These are phyloP conservation scores for Sesia bembeciformis DNA, from an alignment of 2,888 invertebrate species.

Conservation along the genomic window DNA sequence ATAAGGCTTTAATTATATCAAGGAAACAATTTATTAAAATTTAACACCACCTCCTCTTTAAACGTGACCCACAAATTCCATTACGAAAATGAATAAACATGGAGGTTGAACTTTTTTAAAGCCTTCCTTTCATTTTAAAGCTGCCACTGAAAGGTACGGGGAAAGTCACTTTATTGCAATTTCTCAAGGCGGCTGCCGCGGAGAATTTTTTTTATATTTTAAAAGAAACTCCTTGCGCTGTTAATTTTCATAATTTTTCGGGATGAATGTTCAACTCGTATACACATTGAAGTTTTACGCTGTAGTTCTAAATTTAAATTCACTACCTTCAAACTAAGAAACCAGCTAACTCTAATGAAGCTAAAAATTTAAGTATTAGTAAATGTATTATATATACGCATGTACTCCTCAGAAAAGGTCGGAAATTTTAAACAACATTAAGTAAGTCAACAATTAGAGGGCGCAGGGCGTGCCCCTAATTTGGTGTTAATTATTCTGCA, in stretches of 20 bases:
- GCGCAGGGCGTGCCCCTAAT: conserved; percentile 31
- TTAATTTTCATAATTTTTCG: not conserved
- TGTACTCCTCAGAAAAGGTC: conserved; percentile 5
- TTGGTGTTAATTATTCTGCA: conserved; percentile 56
- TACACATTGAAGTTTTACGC: too few relatives aligned
- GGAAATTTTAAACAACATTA: conserved; percentile 47
- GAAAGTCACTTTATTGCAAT: conserved; percentile 18
- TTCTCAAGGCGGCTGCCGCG: conserved; percentile 13
- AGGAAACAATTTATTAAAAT: conserved; percentile 10
- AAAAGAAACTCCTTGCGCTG: not conserved
- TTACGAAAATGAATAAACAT: conserved; percentile 41
- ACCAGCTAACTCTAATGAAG: too few relatives aligned
- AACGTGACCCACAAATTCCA: conserved; percentile 30
- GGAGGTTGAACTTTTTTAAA: conserved; percentile 21
- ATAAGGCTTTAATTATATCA: not conserved
- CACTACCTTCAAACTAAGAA: too few relatives aligned
- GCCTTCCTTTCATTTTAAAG: conserved; percentile 24
- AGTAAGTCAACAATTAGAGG: conserved; percentile 33
- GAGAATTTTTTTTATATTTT: not conserved
- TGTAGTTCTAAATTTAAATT: too few relatives aligned
- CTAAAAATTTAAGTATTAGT: too few relatives aligned
- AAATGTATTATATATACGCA: not conserved
- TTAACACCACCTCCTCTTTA: conserved; percentile 19
- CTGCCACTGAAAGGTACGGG: conserved; percentile 11
- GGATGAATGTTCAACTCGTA: not conserved